phyloP scores from a whole-genome alignment of 2,797 vertebrate species.

The Threskiornis aethiopicus region DNA sequence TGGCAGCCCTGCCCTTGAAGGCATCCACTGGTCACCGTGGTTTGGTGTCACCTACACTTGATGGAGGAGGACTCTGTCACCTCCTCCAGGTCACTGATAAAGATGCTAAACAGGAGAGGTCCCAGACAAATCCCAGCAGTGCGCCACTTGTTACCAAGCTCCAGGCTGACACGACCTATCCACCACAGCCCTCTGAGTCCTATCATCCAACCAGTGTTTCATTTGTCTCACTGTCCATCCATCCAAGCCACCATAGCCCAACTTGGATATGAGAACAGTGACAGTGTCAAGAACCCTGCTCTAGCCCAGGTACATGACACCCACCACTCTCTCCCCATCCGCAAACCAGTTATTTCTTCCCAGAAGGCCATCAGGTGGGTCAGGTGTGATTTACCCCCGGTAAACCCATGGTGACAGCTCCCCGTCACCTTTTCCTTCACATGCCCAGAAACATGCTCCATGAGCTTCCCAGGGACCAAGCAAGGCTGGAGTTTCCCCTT shows the following conservation, averaged over 20 bases:
- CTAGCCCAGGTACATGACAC: no score
- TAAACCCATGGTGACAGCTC: neutral
- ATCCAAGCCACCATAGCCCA: neutral
- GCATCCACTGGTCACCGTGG: neutral
- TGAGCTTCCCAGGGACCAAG: neutral
- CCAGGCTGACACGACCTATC: neutral
- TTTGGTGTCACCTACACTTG: neutral
- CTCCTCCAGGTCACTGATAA: neutral
- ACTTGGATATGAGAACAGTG: neutral
- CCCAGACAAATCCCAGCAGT: neutral
- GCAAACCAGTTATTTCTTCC: neutral
- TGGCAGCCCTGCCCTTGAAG: neutral
- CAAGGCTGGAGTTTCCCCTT: neutral
- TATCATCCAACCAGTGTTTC: neutral
- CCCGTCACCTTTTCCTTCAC: neutral
- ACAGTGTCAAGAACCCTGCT: neutral
- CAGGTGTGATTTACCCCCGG: neutral
- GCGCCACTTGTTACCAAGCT: neutral
- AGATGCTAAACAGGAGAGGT: neutral
- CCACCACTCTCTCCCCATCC: neutral
- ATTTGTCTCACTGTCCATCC: neutral
- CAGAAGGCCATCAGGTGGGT: neutral
- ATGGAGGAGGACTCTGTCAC: neutral
- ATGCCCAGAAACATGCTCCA: neutral
- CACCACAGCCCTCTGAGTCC: neutral